These are phyloP conservation scores for Caenorhabditis sp. DNA, from an alignment of 2,888 invertebrate species.

Conservation along the genomic window DNA sequence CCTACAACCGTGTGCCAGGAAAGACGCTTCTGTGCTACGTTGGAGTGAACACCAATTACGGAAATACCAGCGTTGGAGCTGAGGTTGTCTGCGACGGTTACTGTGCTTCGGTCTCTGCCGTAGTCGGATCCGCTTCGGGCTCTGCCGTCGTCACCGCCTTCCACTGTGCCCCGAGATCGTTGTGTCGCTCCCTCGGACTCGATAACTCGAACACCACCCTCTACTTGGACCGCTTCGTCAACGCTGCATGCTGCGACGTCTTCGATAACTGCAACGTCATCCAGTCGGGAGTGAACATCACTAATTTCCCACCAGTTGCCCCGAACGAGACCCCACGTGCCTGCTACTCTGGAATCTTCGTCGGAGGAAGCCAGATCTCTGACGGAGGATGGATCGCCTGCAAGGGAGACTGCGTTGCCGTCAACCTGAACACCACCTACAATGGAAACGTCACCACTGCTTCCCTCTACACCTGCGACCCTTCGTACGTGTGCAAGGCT, in stretches of 20 bases:
- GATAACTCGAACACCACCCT: slow-evolving; percentile 58
- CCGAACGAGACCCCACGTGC: slow-evolving; percentile 60
- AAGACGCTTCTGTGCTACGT: slow-evolving; percentile 61
- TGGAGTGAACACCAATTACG: slow-evolving; percentile 49
- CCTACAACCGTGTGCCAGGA: slow-evolving; percentile 60
- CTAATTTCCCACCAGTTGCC: slow-evolving; percentile 43
- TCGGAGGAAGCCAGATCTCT: slow-evolving; percentile 42
- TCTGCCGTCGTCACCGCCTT: slow-evolving; percentile 61
- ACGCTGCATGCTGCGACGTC: slow-evolving; percentile 57
- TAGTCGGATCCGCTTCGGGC: slow-evolving; percentile 34
- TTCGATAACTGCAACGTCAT: slow-evolving; percentile 55
- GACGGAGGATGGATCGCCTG: slow-evolving; percentile 63
- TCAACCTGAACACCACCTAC: slow-evolving; percentile 58
- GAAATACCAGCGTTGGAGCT: slow-evolving; percentile 32
- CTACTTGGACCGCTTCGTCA: slow-evolving; percentile 45
- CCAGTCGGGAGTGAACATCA: slow-evolving; percentile 40
- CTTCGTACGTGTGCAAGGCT: slow-evolving; percentile 58
- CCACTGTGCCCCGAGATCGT: slow-evolving; percentile 59
- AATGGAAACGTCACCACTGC: slow-evolving; percentile 39
- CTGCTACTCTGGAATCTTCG: slow-evolving; percentile 62
- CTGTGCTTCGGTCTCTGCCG: slow-evolving; percentile 53
- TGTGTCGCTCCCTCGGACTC: slow-evolving; percentile 59
- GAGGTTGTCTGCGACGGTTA: slow-evolving; percentile 61
- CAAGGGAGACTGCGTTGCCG: slow-evolving; percentile 62
- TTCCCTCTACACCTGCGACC: slow-evolving; percentile 66